A percentile compares a stretch with the other conserved stretches of the same genome.
Conservation (phyloP, 2,888 invertebrate species). For the Acronicta psi region DNA sequence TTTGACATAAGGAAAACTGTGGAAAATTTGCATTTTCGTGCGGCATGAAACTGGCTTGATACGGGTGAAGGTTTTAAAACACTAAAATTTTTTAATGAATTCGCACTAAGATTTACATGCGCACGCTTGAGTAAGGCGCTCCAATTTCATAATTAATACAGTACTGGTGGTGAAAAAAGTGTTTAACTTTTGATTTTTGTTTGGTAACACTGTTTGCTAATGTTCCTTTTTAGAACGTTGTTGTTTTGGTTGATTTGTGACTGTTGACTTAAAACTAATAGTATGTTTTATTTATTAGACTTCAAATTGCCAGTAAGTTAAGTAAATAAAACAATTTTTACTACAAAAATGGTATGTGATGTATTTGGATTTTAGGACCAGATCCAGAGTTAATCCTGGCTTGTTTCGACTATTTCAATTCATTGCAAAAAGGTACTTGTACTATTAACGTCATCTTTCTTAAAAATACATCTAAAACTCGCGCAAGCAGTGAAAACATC, state of each 20-base stretch:
- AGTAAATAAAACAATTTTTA: too few relatives aligned
- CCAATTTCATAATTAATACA: constrained; percentile 67
- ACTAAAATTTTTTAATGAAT: constrained; percentile 82
- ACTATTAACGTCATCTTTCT: too few relatives aligned
- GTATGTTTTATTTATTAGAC: constrained; percentile 1
- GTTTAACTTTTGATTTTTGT: constrained; percentile 27
- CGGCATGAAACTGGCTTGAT: constrained; percentile 79
- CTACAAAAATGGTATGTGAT: too few relatives aligned
- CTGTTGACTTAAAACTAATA: background rate
- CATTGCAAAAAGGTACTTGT: too few relatives aligned
- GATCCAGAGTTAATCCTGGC: too few relatives aligned
- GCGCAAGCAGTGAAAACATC: constrained; percentile 4
- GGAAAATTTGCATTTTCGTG: constrained; percentile 84
- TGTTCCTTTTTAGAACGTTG: constrained; percentile 9
- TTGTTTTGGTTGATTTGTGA: background rate
- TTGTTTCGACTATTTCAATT: too few relatives aligned
- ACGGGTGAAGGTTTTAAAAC: constrained; percentile 70
- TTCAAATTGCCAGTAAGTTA: too few relatives aligned
- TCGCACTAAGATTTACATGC: constrained; percentile 76
- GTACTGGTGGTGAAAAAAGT: constrained; percentile 43
- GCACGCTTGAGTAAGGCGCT: constrained; percentile 56
- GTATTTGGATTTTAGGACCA: too few relatives aligned
- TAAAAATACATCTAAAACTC: too few relatives aligned
- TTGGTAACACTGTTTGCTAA: constrained; percentile 12
- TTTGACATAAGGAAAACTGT: constrained; percentile 77